Percentiles rank a stretch among this genome's conserved stretches.
phyloP scores from a whole-genome alignment of 2,113 vertebrate species.

The Paraplagusia blochii region DNA sequence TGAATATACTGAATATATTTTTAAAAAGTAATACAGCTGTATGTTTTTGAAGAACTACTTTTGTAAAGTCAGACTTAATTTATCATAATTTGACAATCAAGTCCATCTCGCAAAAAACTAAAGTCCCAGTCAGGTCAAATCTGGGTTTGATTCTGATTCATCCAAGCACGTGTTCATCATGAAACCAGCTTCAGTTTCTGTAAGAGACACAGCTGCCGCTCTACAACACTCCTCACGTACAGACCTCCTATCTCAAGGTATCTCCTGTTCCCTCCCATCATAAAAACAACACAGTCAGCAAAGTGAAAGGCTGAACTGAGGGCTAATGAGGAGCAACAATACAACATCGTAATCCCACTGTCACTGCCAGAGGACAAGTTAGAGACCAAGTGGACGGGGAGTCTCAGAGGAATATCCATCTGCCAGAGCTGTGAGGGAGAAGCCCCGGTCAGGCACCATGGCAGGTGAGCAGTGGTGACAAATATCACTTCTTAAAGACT shows the following conservation, averaged over 20 bases:
- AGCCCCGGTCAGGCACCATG: slow-evolving; percentile 48
- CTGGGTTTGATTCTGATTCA: background rate
- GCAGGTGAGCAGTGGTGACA: slow-evolving; percentile 51
- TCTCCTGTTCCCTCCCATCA: slow-evolving; percentile 45
- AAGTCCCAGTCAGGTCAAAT: background rate
- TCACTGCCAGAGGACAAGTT: slow-evolving; percentile 13
- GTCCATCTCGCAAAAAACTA: background rate
- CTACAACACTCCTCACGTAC: too few relatives aligned
- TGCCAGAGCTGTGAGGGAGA: background rate
- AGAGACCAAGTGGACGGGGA: background rate
- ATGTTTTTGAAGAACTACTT: too few relatives aligned
- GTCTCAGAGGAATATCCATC: slow-evolving; percentile 26
- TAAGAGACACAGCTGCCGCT: background rate
- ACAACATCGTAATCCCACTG: slow-evolving; percentile 21
- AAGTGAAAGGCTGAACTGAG: slow-evolving; percentile 14
- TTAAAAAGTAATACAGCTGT: too few relatives aligned
- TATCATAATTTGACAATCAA: too few relatives aligned
- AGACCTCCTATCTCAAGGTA: slow-evolving; percentile 28
- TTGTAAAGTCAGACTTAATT: too few relatives aligned
- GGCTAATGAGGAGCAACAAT: slow-evolving; percentile 38
- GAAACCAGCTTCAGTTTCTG: background rate
- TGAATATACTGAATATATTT: too few relatives aligned
- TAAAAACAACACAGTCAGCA: slow-evolving; percentile 65
- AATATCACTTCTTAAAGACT: background rate
- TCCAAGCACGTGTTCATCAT: background rate